A percentile compares a stretch with the other conserved stretches of the same genome.
These are phyloP conservation scores for Bombus huntii DNA, from an alignment of 1,140 invertebrate species.

Conservation along the genomic window DNA sequence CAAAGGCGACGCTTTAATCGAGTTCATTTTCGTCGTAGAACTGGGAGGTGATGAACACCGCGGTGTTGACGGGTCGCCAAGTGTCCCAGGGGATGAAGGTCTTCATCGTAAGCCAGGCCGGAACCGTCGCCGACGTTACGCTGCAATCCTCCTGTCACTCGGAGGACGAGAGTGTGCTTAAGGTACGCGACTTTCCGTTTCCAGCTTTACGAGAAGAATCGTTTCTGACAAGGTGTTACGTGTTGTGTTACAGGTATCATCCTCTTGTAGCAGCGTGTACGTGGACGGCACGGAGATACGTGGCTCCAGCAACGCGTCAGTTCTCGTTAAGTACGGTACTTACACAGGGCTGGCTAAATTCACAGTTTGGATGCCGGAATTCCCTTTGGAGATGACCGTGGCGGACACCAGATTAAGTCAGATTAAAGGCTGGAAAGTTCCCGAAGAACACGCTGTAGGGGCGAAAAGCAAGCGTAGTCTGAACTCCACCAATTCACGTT, in stretches of 20 bases:
- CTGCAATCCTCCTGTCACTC: conserved; percentile 97
- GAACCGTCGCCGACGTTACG: conserved; percentile 97
- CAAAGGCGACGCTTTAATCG: conserved; percentile 40
- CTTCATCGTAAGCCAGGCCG: conserved; percentile 96
- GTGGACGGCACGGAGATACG: conserved; percentile 97
- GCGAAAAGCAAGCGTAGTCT: conserved; percentile 80
- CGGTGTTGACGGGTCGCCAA: conserved; percentile 95
- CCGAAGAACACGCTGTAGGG: conserved; percentile 86
- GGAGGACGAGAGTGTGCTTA: conserved; percentile 97
- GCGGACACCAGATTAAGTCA: conserved; percentile 95
- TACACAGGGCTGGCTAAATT: conserved; percentile 94
- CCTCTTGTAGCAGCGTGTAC: conserved; percentile 97
- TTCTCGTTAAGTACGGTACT: conserved; percentile 96
- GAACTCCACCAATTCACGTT: conserved; percentile 65
- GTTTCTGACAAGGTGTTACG: not conserved
- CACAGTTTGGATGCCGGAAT: conserved; percentile 98
- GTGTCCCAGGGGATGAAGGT: conserved; percentile 97
- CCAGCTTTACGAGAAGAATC: not conserved
- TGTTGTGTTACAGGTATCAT: conserved; percentile 89
- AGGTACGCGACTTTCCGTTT: conserved; percentile 86
- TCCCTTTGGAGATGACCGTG: conserved; percentile 94
- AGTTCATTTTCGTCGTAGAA: conserved; percentile 86
- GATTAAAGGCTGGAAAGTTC: conserved; percentile 94
- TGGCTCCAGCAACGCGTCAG: conserved; percentile 96
- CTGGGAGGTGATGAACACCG: conserved; percentile 97